Evolutionary conservation across 2,113 vertebrate species (phyloP), one percentile per base, ranked within the genome.

Genomic region (Pteronura brasiliensis): DNA sequence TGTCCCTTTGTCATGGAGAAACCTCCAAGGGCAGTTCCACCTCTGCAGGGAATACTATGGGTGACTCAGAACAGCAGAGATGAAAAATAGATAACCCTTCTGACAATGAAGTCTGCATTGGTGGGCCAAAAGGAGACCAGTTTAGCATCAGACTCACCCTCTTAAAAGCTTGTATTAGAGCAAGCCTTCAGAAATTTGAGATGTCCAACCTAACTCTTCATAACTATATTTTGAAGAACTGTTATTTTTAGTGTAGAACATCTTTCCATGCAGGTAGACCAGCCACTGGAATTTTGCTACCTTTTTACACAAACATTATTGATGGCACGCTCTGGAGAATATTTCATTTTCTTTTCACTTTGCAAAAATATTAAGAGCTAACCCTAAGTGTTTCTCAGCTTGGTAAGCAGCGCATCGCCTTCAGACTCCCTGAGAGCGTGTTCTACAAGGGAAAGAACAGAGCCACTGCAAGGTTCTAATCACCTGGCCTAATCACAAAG

Each of bases 291-390:
- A 96, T 57, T 87, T 59, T 57, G 44, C 42, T 47, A 27, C 79
- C 44, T 27, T 79, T 80, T 79, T 86, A 79, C 47, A 77, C 13
- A 90, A 71, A 80, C 8, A 52, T 74, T 95, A 96, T 80, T 91
- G 82, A 74, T 69, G 31, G 42, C 34, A 17, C 85, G 93, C 79
- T 91, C 88, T 93, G 77, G 52, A 95, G 92, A 90, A 65, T n/a
- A 91, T 93, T 94, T 88, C 59, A 67, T 79, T 79, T 92, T 97
- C 82, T 93, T 90, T 95, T 88, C 82, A 90, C 93, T 95, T 81
- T 88, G 76, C 67, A 90, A 81, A 94, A 96, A 79, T 76, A 42
- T 89, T 86, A 42, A 69, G 71, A 93, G 72, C 77, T 65, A 83
- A 87, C 82, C 63, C 4, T 85, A 65, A 93, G 61, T 52, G 42